Evolutionary conservation across 92 coral and sea anemone genomes (phyloP), one percentile per base, ranked within the genome.

Genomic region (Bergia puertoricense): DNA sequence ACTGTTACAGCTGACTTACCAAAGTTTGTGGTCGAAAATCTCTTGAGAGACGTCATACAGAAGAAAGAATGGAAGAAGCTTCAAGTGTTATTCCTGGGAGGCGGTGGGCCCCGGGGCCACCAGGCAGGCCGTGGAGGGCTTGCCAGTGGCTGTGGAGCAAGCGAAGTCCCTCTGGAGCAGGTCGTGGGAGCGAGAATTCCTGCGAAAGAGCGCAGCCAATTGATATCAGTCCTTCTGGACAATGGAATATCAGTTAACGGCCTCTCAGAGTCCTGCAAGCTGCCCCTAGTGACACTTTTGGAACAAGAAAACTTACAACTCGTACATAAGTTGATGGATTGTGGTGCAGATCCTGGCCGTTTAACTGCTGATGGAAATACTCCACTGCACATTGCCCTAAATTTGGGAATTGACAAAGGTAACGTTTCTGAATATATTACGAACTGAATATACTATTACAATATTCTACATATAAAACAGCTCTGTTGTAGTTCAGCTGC

Each of bases 241-340:
- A 91, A 93, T 79, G 98, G 98, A 56, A 92, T 92, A 10, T 72
- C 81, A 56, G 95, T 86, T 37, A 86, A 95, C 81, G 93, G 92
- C 10, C 86, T 92, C 44, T 81, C 85, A 75, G 93, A 90, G 80
- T 86, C 94, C 36, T 88, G 90, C 56, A 66, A 86, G 46, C 88
- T 86, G 11, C 98, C 98, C 6, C 85, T 96, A 57, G 74, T 81
- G 39, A 85, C 82, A 36, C 89, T 96, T 39, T 80, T 92, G 82
- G n/a, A 77, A 37, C 85, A 81, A 75, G 84, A 81, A 14, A 80
- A 91, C 82, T 78, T 80, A 20, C 88, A 85, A 41, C 90, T 93
- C 10, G 95, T 91, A 59, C 82, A 92, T 79, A 91, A 85, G 36
- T 88, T 96, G 22, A 42, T 96, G 41, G 85, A 96, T 37, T 88